Conservation (phyloP, 2,888 invertebrate genomes). For the Apamea epomidion region DNA sequence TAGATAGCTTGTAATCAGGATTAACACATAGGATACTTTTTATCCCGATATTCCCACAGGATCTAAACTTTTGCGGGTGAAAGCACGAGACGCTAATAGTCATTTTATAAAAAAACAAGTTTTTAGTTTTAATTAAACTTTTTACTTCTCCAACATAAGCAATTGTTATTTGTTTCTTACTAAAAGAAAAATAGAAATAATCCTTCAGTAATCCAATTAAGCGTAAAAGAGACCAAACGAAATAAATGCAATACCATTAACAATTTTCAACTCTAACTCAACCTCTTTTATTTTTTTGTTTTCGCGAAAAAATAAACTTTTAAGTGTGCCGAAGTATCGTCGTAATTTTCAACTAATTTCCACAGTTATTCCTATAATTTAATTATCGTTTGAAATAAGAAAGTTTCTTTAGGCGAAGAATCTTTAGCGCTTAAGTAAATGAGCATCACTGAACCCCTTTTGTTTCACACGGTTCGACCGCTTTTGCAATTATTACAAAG, state of each 20-base stretch:
- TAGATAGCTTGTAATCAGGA: too few species aligned
- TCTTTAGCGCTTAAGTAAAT: conserved; percentile 78
- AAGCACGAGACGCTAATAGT: too few species aligned
- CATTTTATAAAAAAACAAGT: background rate
- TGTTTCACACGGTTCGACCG: conserved; percentile 74
- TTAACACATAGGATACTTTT: too few species aligned
- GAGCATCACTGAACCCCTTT: conserved; percentile 75
- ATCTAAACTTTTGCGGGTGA: too few species aligned
- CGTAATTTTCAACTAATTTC: conserved; percentile 69
- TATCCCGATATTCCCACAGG: too few species aligned
- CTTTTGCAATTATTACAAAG: conserved; percentile 74
- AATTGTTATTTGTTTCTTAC: background rate
- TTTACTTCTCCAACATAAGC: background rate
- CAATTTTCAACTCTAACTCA: conserved; percentile 44
- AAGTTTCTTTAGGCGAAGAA: conserved; percentile 74
- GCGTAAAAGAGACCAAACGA: conserved; percentile 23
- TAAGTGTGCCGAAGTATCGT: conserved; percentile 62
- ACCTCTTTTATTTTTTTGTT: conserved; percentile 39
- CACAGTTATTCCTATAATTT: conserved; percentile 73
- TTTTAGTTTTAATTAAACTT: background rate
- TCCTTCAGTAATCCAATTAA: conserved; percentile 20
- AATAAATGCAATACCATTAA: conserved; percentile 48
- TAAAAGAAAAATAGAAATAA: conserved; percentile 6
- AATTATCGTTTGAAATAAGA: conserved; percentile 74
- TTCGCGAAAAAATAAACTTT: conserved; percentile 51